Conservation (phyloP, 2,888 invertebrate species). For the Rosalia funebris region DNA sequence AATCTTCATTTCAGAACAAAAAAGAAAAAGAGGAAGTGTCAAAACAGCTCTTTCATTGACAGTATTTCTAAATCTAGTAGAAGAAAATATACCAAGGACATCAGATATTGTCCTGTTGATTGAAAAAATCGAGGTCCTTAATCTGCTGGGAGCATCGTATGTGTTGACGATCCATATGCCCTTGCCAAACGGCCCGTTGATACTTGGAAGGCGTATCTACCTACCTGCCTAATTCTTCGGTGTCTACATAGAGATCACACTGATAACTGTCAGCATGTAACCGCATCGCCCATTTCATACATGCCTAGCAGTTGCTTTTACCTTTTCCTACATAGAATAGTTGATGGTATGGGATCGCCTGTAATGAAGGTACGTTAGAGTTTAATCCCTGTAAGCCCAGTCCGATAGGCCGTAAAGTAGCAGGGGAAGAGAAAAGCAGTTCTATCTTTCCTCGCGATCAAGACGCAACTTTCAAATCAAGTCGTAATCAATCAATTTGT, state of each 20-base stretch:
- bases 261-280: constrained; percentile 47
- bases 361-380: constrained; percentile 18
- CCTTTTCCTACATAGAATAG: constrained; percentile 34
- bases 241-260: constrained; percentile 27
- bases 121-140: constrained; percentile 79
- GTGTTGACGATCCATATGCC: constrained; percentile 62
- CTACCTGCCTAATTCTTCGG: constrained; percentile 9
- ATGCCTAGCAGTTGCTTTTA: constrained; percentile 30
- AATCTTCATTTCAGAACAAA: constrained; percentile 76
- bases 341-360: neutral
- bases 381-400: neutral
- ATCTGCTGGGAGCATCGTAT: constrained; percentile 63
- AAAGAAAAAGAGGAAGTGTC: too few species aligned
- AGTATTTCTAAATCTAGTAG: constrained; percentile 97
- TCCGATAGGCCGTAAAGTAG: too few species aligned
- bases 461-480: constrained; percentile 25
- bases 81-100: constrained; percentile 93
- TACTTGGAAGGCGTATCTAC: constrained; percentile 64
- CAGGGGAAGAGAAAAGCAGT: neutral
- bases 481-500: constrained; percentile 70
- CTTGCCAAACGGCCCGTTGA: constrained; percentile 64
- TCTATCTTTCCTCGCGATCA: neutral
- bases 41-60: constrained; percentile 97
- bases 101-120: constrained; percentile 85
- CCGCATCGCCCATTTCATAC: constrained; percentile 34